Conservation (phyloP, 1,140 invertebrate genomes). For the Colletes gigas region DNA sequence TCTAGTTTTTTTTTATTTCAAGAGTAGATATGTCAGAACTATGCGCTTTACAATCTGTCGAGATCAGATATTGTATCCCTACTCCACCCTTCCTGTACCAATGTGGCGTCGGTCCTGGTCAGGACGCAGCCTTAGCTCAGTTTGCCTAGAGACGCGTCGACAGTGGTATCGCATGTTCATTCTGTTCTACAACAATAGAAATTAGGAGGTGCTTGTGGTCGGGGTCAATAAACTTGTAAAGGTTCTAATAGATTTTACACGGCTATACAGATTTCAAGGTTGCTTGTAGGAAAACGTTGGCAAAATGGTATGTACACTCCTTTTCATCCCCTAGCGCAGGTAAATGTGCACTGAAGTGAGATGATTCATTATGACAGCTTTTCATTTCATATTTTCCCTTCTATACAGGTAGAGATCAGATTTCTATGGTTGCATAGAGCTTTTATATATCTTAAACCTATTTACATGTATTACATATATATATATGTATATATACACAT, state of each 20-base stretch:
- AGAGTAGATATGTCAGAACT: constrained; percentile 1
- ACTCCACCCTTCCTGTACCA: constrained; percentile 62
- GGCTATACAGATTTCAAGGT: constrained; percentile 39
- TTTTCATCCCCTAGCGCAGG: constrained; percentile 68
- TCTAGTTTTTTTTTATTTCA: background rate
- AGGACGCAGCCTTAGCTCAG: constrained; percentile 77
- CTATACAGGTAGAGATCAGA: constrained; percentile 61
- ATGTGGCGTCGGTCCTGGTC: constrained; percentile 74
- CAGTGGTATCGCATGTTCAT: constrained; percentile 65
- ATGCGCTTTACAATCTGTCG: constrained; percentile 32
- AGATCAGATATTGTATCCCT: constrained; percentile 60
- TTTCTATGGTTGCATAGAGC: constrained; percentile 47
- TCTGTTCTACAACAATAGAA: constrained; percentile 50
- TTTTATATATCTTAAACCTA: constrained; percentile 12
- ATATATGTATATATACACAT: background rate
- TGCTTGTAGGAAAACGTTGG: constrained; percentile 27
- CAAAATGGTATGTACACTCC: constrained; percentile 77
- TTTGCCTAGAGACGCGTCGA: constrained; percentile 71
- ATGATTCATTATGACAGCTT: constrained; percentile 80
- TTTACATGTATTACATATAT: background rate
- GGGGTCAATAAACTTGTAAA: constrained; percentile 25
- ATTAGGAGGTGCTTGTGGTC: constrained; percentile 31
- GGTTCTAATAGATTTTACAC: constrained; percentile 52
- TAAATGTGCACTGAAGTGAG: constrained; percentile 71
- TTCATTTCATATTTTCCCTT: constrained; percentile 76